Conservation (phyloP, 2,888 invertebrate species). For the Cantharis nigra region DNA sequence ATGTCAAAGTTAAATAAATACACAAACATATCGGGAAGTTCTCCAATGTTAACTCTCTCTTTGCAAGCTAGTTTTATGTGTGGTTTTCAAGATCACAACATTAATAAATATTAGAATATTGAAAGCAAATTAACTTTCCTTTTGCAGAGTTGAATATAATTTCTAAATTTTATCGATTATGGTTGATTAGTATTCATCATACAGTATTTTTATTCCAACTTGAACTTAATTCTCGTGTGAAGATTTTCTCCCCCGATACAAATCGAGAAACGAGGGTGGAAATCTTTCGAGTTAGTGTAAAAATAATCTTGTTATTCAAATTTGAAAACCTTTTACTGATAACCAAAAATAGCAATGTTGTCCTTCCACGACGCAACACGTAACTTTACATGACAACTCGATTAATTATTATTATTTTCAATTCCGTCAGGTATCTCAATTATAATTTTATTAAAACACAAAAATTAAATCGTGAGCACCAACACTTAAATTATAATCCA, state of each 20-base stretch:
- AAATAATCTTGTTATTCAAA: background rate
- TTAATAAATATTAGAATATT: background rate
- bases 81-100: background rate
- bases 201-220: background rate
- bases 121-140: background rate
- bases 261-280: background rate
- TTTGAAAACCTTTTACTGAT: background rate
- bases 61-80: background rate
- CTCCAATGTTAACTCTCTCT: background rate
- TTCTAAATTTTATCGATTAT: background rate
- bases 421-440: background rate
- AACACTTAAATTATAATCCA: background rate
- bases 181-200: background rate
- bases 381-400: background rate
- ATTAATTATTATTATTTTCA: background rate
- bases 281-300: background rate
- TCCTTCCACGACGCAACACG: background rate
- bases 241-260: background rate
- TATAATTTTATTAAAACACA: background rate
- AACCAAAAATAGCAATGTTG: background rate
- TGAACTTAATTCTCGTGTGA: background rate
- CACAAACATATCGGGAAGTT: background rate
- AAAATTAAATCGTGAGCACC: background rate
- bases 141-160: background rate
- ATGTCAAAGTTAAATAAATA: background rate